Evolutionary conservation across 2,113 vertebrate species (phyloP).

Genomic region (Myotis lucifugus): DNA sequence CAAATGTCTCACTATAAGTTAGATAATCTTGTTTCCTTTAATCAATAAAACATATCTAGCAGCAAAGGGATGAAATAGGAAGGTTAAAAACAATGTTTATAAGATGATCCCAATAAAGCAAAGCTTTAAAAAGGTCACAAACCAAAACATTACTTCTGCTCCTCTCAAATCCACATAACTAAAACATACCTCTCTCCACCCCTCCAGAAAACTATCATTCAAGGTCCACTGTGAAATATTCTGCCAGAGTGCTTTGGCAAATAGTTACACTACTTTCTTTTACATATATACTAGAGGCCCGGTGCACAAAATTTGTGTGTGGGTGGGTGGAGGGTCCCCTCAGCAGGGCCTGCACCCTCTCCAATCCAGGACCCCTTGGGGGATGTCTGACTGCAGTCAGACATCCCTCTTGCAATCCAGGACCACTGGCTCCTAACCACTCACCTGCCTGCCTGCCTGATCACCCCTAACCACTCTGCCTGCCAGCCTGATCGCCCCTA

Average conservation of each 20-base stretch:
- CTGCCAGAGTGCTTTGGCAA: neutral
- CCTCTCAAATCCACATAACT: neutral
- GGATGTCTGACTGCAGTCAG: too few species aligned
- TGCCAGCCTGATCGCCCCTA: too few species aligned
- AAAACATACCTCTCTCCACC: neutral
- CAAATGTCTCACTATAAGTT: neutral
- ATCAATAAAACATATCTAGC: constrained; percentile 20
- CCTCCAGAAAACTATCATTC: neutral
- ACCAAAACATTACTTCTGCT: neutral
- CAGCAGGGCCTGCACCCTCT: too few species aligned
- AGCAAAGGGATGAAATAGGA: neutral
- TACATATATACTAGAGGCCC: too few species aligned
- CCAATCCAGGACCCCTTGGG: too few species aligned
- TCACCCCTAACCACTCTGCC: too few species aligned
- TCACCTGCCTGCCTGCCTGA: too few species aligned
- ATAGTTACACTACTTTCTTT: neutral
- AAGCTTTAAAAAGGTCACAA: neutral
- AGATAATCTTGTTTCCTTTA: neutral
- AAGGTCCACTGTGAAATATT: constrained; percentile 5
- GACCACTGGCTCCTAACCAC: too few species aligned
- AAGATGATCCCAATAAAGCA: constrained; percentile 11
- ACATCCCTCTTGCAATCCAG: too few species aligned
- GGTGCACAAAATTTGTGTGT: too few species aligned
- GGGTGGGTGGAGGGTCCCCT: too few species aligned
- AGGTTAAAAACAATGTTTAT: neutral